Base-by-base conservation (phyloP, 2,113 vertebrate species). In the Ceratotherium simum region DNA sequence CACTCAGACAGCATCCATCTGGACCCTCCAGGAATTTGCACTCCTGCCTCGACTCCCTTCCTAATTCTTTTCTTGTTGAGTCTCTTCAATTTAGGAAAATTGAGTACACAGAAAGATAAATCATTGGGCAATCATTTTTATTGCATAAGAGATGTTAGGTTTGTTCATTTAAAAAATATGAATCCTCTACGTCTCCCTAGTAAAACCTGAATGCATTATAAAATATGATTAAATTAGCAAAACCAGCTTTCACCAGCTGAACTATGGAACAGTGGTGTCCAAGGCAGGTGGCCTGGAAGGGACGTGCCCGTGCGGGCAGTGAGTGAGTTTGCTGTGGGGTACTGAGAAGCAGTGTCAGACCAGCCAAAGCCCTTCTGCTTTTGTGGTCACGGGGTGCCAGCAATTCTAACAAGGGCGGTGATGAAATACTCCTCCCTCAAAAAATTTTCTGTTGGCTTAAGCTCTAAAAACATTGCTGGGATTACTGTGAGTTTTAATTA, bases 11-110 rank as follows among this genome's bases (percentile, higher is more conserved):
- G n/a, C 2, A 20, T 6, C 29, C 54, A 3, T 39, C 39, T n/a
- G 25, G 60, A 56, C 16, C 21, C 27, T 87, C 29, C 33, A 31
- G 58, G 75, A 94, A 31, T 87, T 69, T 75, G 11, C 36, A 27
- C 36, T 86, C 91, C 69, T 54, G 31, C 65, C 29, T 39, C 11
- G 73, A 17, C 1, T 21, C 48, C 10, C 31, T 95, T 89, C 73
- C 64, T 9, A 33, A 76, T 76, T 65, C 18, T 90, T 94, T 92
- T 95, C 85, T 81, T 93, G 23, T 69, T 85, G 56, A 82, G 56
- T 91, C 54, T 94, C 33, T 92, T 94, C 79, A 60, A 4, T 73
- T 76, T 76, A 78, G 60, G 58, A 72, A 85, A 93, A 62, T 31
- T 46, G 36, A 75, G 10, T 62, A 31, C 27, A 92, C 75, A 81